These are phyloP conservation scores for Pherbina coryleti DNA, from an alignment of 2,888 invertebrate genomes.

Conservation along the genomic window DNA sequence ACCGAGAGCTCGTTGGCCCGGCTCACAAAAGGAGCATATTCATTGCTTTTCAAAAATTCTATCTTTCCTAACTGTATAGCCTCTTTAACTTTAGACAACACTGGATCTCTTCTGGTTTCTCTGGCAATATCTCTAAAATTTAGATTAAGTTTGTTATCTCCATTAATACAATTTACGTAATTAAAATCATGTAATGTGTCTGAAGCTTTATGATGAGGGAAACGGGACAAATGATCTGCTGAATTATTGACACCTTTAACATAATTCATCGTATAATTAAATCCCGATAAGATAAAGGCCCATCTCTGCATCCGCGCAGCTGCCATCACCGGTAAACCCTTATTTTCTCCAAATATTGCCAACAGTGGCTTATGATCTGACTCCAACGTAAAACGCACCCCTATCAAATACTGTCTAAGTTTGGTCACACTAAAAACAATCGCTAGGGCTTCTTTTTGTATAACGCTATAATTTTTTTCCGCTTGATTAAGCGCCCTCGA, in stretches of 20 bases:
- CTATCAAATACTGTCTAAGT: constrained; percentile 36
- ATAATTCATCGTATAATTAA: constrained; percentile 34
- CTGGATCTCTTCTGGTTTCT: constrained; percentile 38
- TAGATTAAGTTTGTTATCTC: constrained; percentile 13
- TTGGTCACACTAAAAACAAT: constrained; percentile 37
- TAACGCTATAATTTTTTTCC: constrained; percentile 43
- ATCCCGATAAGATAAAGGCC: constrained; percentile 38
- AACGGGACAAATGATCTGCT: constrained; percentile 33
- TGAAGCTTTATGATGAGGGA: constrained; percentile 10
- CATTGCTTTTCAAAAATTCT: constrained; percentile 28
- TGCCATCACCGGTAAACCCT: constrained; percentile 35
- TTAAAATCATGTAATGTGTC: neutral
- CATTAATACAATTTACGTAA: constrained; percentile 8
- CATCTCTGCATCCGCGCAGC: constrained; percentile 30
- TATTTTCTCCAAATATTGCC: constrained; percentile 38
- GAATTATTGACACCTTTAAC: constrained; percentile 33
- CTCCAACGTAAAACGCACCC: constrained; percentile 20
- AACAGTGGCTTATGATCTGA: constrained; percentile 38
- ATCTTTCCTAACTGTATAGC: constrained; percentile 24
- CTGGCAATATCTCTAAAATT: constrained; percentile 34
- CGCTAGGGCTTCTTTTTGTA: constrained; percentile 38
- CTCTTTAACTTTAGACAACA: constrained; percentile 32
- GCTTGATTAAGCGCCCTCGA: constrained; percentile 43
- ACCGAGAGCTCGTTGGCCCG: constrained; percentile 53
- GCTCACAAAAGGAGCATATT: constrained; percentile 39